A percentile compares a stretch with the other conserved stretches of the same genome.
Conservation (phyloP, 2,888 invertebrate species). For the Acleris sparsana region DNA sequence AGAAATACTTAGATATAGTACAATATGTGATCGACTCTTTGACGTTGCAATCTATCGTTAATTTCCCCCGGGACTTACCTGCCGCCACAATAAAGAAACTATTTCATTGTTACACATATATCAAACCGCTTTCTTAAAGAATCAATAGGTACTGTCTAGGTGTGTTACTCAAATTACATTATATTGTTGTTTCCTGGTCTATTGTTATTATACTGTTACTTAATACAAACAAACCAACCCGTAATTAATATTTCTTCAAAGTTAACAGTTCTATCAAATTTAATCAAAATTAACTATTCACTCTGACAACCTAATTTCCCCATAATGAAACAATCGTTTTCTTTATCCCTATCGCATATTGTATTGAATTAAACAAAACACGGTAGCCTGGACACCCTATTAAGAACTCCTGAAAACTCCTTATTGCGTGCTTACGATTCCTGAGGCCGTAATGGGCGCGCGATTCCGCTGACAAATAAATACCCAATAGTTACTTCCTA, state of each 20-base stretch:
- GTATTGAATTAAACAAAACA: conserved; percentile 21
- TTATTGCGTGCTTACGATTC: conserved; percentile 75
- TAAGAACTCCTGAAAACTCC: conserved; percentile 62
- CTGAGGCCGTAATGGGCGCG: conserved; percentile 67
- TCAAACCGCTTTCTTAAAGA: conserved; percentile 40
- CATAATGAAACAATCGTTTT: conserved; percentile 11
- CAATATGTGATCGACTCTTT: conserved; percentile 78
- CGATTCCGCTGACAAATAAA: conserved; percentile 80
- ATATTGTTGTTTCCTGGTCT: background rate
- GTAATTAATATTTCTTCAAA: background rate
- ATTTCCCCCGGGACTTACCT: conserved; percentile 77
- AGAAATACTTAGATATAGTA: conserved; percentile 63
- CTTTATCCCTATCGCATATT: background rate
- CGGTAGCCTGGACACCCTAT: conserved; percentile 50
- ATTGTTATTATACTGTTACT: no score
- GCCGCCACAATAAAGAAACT: conserved; percentile 75
- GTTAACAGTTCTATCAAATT: background rate
- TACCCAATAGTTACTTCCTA: conserved; percentile 33
- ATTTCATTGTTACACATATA: conserved; percentile 70
- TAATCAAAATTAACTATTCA: conserved; percentile 1
- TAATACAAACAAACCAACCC: no score
- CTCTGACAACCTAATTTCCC: background rate
- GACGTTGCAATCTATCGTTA: conserved; percentile 77
- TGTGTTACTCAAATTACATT: background rate
- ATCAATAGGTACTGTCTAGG: conserved; percentile 3